Evolutionary conservation across 2,888 invertebrate species (phyloP), one percentile per base, ranked within the genome.

Genomic region (Amiota mariae): DNA sequence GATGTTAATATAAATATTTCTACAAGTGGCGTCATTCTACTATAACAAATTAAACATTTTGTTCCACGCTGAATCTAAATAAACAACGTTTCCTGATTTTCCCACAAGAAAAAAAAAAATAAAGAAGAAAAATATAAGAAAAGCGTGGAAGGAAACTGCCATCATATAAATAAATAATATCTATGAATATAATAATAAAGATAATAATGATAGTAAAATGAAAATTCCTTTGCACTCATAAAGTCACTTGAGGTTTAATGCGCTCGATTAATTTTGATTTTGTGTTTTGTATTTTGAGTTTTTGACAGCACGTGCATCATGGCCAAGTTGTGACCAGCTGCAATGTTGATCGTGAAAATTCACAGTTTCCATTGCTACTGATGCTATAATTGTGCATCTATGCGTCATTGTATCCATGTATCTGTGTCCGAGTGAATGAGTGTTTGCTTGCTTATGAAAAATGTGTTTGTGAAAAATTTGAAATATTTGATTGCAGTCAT

Each of bases 41-140:
- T 24, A 54, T 36, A 24, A 51, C 24, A 48, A 68, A 68, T 18
- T 67, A 67, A 46, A n/a, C 11, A n/a, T 47, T 8, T 48, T 66
- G 57, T 67, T 46, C 74, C 79, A 81, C 74, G 75, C 20, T n/a
- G 59, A 20, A 59, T 24, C 9, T 24, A 8, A 24, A 24, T 36
- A 6, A 36, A 36, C 36, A 36, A 36, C 36, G 36, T 36, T 36
- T 36, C 36, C 36, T 36, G 36, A 36, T 36, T 4, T 36, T 36
- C 8, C 3, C 8, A 36, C 63, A 63, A 36, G 24, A 4, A 63
- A 36, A 61, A 61, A 61, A 13, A 63, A 13, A 36, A 11, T 1
- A 24, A 24, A 61, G 1, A 61, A 61, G 11, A 12, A 61, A 36
- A 61, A 24, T 9, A 9, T 13, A 46, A 8, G 13, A 8, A 36